These are phyloP conservation scores for Bubo bubo DNA, from an alignment of 2,113 vertebrate genomes.

Conservation along the genomic window DNA sequence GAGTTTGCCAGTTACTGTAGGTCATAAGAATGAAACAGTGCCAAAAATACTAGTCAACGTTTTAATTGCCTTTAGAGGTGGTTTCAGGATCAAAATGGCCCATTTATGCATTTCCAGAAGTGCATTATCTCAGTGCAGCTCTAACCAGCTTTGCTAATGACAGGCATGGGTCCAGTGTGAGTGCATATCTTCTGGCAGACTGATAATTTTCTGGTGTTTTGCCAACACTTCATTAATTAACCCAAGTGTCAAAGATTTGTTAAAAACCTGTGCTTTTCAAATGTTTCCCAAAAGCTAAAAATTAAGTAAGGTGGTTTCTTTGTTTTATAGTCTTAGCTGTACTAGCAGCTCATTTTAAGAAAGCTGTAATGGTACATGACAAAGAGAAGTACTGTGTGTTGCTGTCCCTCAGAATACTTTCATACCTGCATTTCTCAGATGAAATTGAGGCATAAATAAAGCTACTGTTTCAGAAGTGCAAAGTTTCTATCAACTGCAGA, in stretches of 20 bases:
- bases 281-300: not conserved
- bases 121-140: not conserved
- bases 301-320: not conserved
- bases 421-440: not conserved
- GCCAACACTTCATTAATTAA: not conserved
- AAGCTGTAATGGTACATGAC: not conserved
- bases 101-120: not conserved
- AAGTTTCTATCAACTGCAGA: not conserved
- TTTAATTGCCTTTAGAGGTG: slow-evolving; percentile 34
- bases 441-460: not conserved
- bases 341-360: not conserved
- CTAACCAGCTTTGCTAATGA: not conserved
- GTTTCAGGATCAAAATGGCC: not conserved
- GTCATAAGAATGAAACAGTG: not conserved
- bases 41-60: not conserved
- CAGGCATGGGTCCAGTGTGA: not conserved
- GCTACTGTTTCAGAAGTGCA: not conserved
- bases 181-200: not conserved
- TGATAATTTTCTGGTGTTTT: not conserved
- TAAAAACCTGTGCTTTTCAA: not conserved
- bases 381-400: not conserved
- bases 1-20: not conserved
- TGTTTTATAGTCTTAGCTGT: not conserved
- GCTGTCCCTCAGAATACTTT: not conserved
- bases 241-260: not conserved